Evolutionary conservation across 2,888 invertebrate species (phyloP).

Genomic region (Erpobdella octoculata): DNA sequence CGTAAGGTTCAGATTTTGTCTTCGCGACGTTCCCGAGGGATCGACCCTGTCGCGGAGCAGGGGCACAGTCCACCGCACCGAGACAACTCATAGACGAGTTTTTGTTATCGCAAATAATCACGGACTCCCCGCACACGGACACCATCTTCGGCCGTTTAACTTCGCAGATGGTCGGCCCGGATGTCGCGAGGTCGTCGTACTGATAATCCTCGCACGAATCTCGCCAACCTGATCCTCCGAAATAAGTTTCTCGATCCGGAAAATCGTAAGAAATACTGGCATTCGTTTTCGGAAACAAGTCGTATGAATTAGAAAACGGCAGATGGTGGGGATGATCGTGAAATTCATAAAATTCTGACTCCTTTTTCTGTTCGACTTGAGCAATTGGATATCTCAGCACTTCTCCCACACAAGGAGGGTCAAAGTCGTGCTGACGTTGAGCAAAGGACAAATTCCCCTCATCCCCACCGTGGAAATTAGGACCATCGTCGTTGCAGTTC

Average conservation of each 20-base stretch:
- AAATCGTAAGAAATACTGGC: not conserved
- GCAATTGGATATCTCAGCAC: no score
- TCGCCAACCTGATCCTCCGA: not conserved
- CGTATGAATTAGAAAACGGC: no score
- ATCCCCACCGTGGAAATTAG: not conserved
- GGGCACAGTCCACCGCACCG: no score
- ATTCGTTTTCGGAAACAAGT: not conserved
- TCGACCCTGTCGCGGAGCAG: not conserved
- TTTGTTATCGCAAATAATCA: conserved; percentile 12
- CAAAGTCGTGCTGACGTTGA: not conserved
- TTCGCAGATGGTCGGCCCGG: conserved; percentile 10
- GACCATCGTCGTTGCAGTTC: not conserved
- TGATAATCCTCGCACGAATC: not conserved
- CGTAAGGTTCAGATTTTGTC: not conserved
- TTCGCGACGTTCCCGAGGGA: not conserved
- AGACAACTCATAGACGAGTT: conserved; percentile 2
- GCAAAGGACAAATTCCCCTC: not conserved
- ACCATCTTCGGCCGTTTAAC: conserved; percentile 5
- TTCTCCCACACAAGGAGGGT: no score
- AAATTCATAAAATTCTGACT: no score
- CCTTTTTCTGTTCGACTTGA: no score
- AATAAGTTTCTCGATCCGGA: not conserved
- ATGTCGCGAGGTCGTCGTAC: not conserved
- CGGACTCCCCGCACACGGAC: not conserved
- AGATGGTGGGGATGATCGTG: no score